A percentile compares a stretch with the other conserved stretches of the same genome.
Conservation (phyloP, 53 echinoderm and acorn worm species). For the Stichopus horrens region DNA sequence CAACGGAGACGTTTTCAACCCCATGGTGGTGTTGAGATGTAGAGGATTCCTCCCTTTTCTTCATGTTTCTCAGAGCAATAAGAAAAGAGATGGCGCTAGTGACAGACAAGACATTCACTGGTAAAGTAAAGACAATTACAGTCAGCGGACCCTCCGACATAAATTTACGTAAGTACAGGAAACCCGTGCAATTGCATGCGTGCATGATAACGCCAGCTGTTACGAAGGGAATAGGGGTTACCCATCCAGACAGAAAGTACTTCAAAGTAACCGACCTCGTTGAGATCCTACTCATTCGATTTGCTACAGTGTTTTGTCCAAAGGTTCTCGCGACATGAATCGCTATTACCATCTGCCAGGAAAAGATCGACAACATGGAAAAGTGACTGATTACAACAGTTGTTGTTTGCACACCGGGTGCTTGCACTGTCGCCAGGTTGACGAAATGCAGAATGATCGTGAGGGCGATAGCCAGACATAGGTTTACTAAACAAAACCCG, state of each 20-base stretch:
- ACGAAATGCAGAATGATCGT: background rate
- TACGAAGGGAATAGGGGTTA: constrained; percentile 45
- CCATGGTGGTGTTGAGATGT: background rate
- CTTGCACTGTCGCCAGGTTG: background rate
- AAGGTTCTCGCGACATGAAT: constrained; percentile 49
- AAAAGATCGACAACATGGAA: constrained; percentile 46
- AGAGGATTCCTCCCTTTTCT: background rate
- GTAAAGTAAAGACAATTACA: background rate
- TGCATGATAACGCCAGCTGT: constrained; percentile 28
- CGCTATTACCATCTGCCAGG: constrained; percentile 55
- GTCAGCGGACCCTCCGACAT: background rate
- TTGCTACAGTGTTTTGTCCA: constrained; percentile 19
- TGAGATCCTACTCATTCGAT: constrained; percentile 5
- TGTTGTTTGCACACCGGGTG: background rate
- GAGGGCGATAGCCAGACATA: background rate
- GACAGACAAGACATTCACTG: background rate
- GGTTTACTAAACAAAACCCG: constrained; percentile 39
- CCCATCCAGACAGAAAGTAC: constrained; percentile 44
- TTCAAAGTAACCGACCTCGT: background rate
- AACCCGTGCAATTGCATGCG: constrained; percentile 41
- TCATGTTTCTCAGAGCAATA: constrained; percentile 13
- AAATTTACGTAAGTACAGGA: constrained; percentile 26
- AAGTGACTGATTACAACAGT: constrained; percentile 42
- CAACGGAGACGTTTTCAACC: constrained; percentile 1
- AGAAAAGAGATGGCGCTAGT: constrained; percentile 10